Evolutionary conservation across 2,888 invertebrate genomes (phyloP), one percentile per base, ranked within the genome.

Genomic region (Hydroisotoma schaefferi): DNA sequence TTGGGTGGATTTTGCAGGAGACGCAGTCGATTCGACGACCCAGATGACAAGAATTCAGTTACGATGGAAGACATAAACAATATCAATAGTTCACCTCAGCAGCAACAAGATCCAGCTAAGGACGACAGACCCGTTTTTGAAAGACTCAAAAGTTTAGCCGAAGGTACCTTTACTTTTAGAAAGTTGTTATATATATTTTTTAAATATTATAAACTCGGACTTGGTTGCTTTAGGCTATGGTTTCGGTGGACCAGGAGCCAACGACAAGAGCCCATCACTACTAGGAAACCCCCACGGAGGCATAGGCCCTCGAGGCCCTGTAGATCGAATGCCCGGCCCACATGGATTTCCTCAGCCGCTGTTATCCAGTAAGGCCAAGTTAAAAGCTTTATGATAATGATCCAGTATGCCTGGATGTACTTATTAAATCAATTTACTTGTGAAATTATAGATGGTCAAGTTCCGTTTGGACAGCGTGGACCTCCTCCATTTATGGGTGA

Each of bases 11-110:
- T 28, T 53, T 28, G 6, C 27, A 70, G 68, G 37, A 70, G 68
- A 65, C 25, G 70, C 44, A 70, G 70, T 44, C 25, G 70, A 52
- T 70, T 70, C 65, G 65, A 68, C 37, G 63, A 70, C 44, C 57
- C 63, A 5, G 62, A 66, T 2, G 70, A 70, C 28, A 64, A 58
- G 52, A 44, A 20, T 20, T 52, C 58, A 46, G 59, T 51, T 37
- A 47, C 18, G 29, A 53, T 26, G 52, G 55, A 20, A 20, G 61
- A 60, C 20, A 25, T 48, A 12, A 25, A 37, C 20, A 8, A 49
- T 6, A n/a, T n/a, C n/a, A 40, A 20, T 15, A 29, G 5, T 2
- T 48, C 48, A 23, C 56, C 63, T 2, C 37, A 54, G n/a, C 52
- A 53, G n/a, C 55, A 59, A 28, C 60, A 59, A 37, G 51, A 51